Percentiles rank a stretch among this genome's conserved stretches.
Evolutionary conservation across 2,888 invertebrate genomes (phyloP).

Genomic region (Dryobota labecula): DNA sequence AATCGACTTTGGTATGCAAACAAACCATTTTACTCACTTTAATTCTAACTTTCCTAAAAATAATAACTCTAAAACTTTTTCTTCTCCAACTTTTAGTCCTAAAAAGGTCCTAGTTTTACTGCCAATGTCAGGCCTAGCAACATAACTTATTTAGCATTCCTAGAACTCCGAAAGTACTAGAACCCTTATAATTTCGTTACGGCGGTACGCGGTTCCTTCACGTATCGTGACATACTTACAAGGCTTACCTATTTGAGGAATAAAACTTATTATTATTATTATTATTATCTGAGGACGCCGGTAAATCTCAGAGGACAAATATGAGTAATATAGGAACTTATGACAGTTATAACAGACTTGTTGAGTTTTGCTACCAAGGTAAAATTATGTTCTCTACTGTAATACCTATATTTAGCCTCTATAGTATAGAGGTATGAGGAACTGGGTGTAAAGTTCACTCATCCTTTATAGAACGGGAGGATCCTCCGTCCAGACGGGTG

Average conservation of each 20-base stretch:
- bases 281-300: constrained; percentile 9
- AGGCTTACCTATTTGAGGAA: constrained; percentile 24
- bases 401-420: too few relatives aligned
- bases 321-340: neutral
- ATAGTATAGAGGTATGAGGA: too few relatives aligned
- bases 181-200: constrained; percentile 50
- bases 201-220: constrained; percentile 1
- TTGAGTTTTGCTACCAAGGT: neutral
- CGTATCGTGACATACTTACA: constrained; percentile 17
- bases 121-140: constrained; percentile 9
- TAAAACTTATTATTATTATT: constrained; percentile 36
- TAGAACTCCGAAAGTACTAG: constrained; percentile 21
- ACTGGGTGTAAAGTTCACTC: too few relatives aligned
- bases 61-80: neutral
- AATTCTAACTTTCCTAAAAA: neutral
- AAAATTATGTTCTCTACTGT: neutral
- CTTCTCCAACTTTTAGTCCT: neutral
- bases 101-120: neutral
- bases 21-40: neutral
- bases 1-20: neutral
- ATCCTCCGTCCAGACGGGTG: too few relatives aligned
- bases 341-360: neutral
- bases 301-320: constrained; percentile 16
- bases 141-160: constrained; percentile 42
- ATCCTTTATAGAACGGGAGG: too few relatives aligned